A percentile compares a stretch with the other conserved stretches of the same genome.
Evolutionary conservation across 1,140 invertebrate species (phyloP).

Genomic region (Pectinophora gossypiella): DNA sequence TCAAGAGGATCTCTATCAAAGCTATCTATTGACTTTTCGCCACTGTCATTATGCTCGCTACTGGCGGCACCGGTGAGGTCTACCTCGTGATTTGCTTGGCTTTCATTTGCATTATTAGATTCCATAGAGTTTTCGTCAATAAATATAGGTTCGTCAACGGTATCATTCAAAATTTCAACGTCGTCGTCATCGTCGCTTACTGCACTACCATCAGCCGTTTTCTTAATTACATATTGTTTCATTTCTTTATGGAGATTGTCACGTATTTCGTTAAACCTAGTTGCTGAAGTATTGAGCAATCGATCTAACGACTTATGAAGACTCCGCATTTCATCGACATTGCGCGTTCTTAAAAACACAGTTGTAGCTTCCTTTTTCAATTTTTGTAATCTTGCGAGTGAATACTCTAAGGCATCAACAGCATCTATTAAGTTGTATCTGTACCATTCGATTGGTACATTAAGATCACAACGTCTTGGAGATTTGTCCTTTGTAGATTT

Average conservation of each 20-base stretch:
- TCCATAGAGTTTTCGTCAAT: conserved; percentile 73
- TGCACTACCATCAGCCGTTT: conserved; percentile 18
- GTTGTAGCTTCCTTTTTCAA: conserved; percentile 59
- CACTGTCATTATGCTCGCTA: conserved; percentile 58
- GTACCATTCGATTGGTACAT: conserved; percentile 68
- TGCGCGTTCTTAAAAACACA: conserved; percentile 46
- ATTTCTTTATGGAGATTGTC: conserved; percentile 64
- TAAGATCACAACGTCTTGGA: conserved; percentile 30
- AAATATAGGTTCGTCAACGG: conserved; percentile 66
- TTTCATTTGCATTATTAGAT: conserved; percentile 28
- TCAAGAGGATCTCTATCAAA: neutral
- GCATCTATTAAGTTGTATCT: conserved; percentile 67
- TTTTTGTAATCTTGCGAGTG: conserved; percentile 51
- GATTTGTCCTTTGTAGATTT: neutral
- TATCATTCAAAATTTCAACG: conserved; percentile 63
- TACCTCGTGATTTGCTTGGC: conserved; percentile 39
- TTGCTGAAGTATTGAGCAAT: conserved; percentile 49
- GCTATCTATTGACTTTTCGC: conserved; percentile 25
- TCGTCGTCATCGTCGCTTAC: conserved; percentile 47
- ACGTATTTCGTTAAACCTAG: conserved; percentile 57
- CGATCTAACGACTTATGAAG: conserved; percentile 58
- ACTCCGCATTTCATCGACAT: conserved; percentile 54
- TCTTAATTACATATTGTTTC: conserved; percentile 58
- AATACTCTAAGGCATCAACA: conserved; percentile 64
- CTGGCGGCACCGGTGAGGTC: conserved; percentile 48